Conservation (phyloP, 2,113 vertebrate species). For the Willisornis vidua region DNA sequence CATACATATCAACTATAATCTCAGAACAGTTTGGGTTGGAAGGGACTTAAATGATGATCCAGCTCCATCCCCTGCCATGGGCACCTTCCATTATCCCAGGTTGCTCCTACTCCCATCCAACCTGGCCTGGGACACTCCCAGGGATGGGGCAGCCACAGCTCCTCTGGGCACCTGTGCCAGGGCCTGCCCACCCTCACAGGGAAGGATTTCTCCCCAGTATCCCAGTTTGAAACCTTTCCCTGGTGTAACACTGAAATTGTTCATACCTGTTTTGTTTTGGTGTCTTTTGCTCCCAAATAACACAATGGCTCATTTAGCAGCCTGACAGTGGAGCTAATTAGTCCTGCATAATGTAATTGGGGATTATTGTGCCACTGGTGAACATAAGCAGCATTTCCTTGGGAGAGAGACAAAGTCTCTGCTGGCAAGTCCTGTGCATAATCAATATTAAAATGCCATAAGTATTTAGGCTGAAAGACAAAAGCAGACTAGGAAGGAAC, state of each 20-base stretch:
- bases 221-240: background rate
- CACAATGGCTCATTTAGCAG: constrained; percentile 68
- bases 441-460: constrained; percentile 60
- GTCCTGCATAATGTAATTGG: constrained; percentile 58
- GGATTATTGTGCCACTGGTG: constrained; percentile 27
- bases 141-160: background rate
- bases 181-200: background rate
- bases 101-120: rapidly evolving
- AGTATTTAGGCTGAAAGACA: constrained; percentile 68
- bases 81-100: background rate
- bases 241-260: background rate
- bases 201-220: background rate
- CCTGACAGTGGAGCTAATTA: constrained; percentile 66
- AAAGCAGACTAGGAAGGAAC: background rate
- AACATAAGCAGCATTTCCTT: background rate
- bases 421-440: background rate
- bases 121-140: background rate
- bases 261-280: constrained; percentile 43
- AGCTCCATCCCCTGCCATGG: background rate
- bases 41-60: background rate
- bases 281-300: constrained; percentile 42
- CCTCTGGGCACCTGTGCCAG: background rate
- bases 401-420: background rate
- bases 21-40: background rate
- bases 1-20: background rate